Evolutionary conservation across 1,140 invertebrate species (phyloP), one percentile per base, ranked within the genome.

Genomic region (Drosophila sp.): DNA sequence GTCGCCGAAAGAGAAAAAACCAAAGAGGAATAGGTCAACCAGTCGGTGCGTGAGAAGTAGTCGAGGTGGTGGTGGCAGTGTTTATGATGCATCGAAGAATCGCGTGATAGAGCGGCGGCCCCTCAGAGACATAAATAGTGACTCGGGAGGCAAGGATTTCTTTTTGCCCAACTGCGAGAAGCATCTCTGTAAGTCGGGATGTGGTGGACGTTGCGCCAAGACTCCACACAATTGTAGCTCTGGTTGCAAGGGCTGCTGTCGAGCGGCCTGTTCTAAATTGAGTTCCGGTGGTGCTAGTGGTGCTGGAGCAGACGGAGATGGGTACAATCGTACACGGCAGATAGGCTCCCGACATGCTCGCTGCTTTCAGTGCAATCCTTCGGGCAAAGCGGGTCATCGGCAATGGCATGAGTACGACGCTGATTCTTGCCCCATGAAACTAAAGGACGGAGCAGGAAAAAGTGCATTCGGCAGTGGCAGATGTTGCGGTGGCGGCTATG

Each of bases 111-210:
- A 17, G 17, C 17, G 4, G 2, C 2, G 4, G 1, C 30, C 30
- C 2, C 4, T n/a, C 41, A 11, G 5, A 29, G 25, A 10, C 8
- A 7, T 10, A 55, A 8, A 5, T 10, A 1, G 27, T 55, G 1
- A 55, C 17, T 11, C 27, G 8, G 35, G 10, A 38, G 11, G 35
- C 27, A 35, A 38, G 2, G 33, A 33, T 10, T 76, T 76, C 66
- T 76, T 64, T 27, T 38, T 76, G 44, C 73, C 73, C 35, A 32
- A 76, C 35, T 55, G 60, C 35, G 30, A 41, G 6, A 55, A 76
- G 4, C 41, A 60, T 3, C 54, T 44, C 30, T 73, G 71, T 60
- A 70, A 64, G 41, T 1, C 17, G 2, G 10, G 33, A 4, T 63
- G 55, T 32, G 1, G 7, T 0, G 70, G 38, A 0, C 10, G 1